Evolutionary conservation across 2,113 vertebrate genomes (phyloP), one percentile per base, ranked within the genome.

Genomic region (Microcebus lehilahytsara): DNA sequence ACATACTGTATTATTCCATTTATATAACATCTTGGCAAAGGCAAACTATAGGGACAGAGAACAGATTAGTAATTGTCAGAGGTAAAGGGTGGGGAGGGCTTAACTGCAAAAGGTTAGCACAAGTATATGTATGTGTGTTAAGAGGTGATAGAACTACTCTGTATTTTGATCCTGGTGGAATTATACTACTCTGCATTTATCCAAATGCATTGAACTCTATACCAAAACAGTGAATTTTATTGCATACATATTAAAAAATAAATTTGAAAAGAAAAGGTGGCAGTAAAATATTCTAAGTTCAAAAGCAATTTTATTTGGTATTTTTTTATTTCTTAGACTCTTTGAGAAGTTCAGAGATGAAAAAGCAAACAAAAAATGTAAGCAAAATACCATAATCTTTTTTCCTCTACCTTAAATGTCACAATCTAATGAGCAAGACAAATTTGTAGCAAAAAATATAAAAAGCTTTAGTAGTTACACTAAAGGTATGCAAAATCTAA

Each of bases 251-350:
- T 37, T 64, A 34, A 93, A 95, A 92, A 90, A 53, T n/a, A 85
- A 84, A 49, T 40, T 67, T 72, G 12, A 85, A 85, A 83, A 85
- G 79, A 85, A 85, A 81, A 20, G 25, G 67, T 49, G 14, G 6
- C 34, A 83, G 85, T 78, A 90, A 95, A 89, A 78, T 66, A 96
- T 51, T 56, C 62, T 67, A 92, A 87, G 30, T 90, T 93, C 69
- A 77, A 92, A 91, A 80, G n/a, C 75, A 75, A 85, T 96, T 89
- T 96, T 53, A 23, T 20, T 75, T 80, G 37, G 10, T 22, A 69
- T 81, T 22, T 94, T 94, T 94, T 71, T 53, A 62, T 94, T 81
- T 93, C 78, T 94, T 93, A 5, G 6, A 77, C 5, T 72, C 67
- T 13, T 23, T 53, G 75, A 97, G 49, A 37, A 81, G 10, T 81